phyloP scores from a whole-genome alignment of 2,797 vertebrate genomes.

The Poecilia picta region DNA sequence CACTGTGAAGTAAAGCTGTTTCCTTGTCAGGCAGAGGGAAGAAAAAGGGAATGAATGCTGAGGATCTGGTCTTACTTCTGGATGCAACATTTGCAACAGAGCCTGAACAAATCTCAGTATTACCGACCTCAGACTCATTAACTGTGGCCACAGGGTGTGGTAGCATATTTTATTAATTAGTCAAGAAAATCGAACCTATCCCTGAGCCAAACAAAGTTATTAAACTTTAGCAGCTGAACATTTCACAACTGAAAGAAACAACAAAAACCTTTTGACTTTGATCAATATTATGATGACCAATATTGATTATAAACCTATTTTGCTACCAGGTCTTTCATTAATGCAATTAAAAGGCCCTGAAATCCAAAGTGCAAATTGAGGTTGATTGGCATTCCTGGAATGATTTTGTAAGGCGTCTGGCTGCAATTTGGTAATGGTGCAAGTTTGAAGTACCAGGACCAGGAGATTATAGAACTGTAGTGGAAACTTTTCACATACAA shows the following conservation, averaged over 20 bases:
- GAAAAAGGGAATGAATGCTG: constrained; percentile 39
- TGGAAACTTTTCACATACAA: background rate
- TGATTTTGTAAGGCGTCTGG: background rate
- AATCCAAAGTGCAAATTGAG: constrained; percentile 1
- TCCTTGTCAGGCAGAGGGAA: constrained; percentile 30
- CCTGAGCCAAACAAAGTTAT: constrained; percentile 16
- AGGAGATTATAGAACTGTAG: background rate
- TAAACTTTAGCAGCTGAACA: constrained; percentile 23
- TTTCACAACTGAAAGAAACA: constrained; percentile 8
- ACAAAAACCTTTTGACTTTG: constrained; percentile 9
- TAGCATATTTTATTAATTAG: constrained; percentile 25
- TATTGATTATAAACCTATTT: constrained; percentile 3
- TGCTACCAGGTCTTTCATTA: constrained; percentile 5
- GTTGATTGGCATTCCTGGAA: background rate
- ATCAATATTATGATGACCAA: constrained; percentile 22
- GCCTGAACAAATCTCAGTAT: constrained; percentile 36
- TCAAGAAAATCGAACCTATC: constrained; percentile 17
- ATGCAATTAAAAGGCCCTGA: background rate
- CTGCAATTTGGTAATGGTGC: background rate
- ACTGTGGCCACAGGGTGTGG: constrained; percentile 24
- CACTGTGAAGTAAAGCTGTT: constrained; percentile 60
- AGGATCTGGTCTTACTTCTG: constrained; percentile 32
- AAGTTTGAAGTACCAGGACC: background rate
- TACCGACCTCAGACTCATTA: constrained; percentile 23
- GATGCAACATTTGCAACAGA: constrained; percentile 32